Conservation (phyloP, 2,113 vertebrate species). For the Scolopax mira region DNA sequence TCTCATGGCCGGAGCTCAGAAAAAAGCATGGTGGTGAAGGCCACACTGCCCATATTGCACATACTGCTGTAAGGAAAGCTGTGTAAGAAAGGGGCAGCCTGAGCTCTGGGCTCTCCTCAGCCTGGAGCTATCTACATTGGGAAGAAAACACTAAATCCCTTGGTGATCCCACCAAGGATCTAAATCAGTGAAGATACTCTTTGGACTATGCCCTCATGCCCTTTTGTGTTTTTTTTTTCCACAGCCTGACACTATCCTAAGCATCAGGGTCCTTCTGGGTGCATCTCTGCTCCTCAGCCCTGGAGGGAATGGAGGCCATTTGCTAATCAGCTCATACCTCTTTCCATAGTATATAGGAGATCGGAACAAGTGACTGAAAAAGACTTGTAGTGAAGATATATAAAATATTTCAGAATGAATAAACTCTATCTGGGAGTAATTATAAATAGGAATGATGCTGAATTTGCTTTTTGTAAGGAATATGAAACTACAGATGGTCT, state of each 20-base stretch:
- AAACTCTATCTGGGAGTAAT: neutral
- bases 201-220: neutral
- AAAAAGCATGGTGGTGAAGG: neutral
- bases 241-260: neutral
- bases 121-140: neutral
- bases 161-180: neutral
- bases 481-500: neutral
- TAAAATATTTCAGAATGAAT: constrained; percentile 25
- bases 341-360: neutral
- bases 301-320: neutral
- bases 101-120: neutral
- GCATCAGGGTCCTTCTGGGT: neutral
- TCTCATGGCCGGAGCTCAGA: neutral
- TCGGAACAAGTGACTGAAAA: neutral
- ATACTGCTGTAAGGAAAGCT: neutral
- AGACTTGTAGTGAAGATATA: neutral
- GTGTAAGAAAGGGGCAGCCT: neutral
- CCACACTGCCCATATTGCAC: neutral
- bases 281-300: neutral
- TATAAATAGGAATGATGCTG: constrained; percentile 32
- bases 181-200: neutral
- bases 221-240: neutral
- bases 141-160: neutral
- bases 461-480: constrained; percentile 41
- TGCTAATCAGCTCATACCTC: neutral